Conservation (phyloP, 2,888 invertebrate genomes). For the Cataglyphis altisquamis region DNA sequence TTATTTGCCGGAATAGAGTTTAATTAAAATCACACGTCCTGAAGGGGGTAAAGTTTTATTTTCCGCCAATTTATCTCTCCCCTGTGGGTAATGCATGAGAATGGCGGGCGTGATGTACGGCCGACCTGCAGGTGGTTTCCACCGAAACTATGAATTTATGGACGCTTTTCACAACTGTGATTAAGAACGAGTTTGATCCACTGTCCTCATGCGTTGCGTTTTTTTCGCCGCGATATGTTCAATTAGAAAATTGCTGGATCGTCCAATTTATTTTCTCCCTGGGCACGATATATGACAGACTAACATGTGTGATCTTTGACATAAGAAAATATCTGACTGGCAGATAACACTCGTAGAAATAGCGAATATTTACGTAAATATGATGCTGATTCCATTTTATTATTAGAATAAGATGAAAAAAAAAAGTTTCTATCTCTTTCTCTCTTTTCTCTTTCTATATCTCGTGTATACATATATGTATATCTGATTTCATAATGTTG, state of each 20-base stretch:
- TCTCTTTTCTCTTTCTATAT: not conserved
- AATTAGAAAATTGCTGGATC: constrained; percentile 41
- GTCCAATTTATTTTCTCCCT: constrained; percentile 30
- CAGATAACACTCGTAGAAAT: constrained; percentile 8
- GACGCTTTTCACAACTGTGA: constrained; percentile 17
- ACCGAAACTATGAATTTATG: constrained; percentile 37
- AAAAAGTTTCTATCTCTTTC: not conserved
- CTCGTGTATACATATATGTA: not conserved
- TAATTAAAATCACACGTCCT: constrained; percentile 50
- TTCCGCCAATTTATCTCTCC: constrained; percentile 43
- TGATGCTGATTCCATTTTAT: constrained; percentile 31
- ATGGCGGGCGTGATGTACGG: constrained; percentile 22
- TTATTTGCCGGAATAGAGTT: constrained; percentile 8
- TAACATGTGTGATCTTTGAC: constrained; percentile 20
- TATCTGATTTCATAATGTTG: not conserved
- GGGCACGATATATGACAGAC: not conserved
- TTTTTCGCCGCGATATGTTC: constrained; percentile 10
- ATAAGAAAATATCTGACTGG: constrained; percentile 31
- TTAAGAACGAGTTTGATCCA: constrained; percentile 36
- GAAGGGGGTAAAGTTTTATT: constrained; percentile 35
- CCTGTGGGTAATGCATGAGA: constrained; percentile 35
- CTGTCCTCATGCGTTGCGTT: not conserved
- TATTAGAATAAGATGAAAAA: constrained; percentile 22
- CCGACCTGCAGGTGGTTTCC: constrained; percentile 36
- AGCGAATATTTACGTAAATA: constrained; percentile 13